These are phyloP conservation scores for Tinamus guttatus DNA, from an alignment of 2,113 vertebrate species.

Conservation along the genomic window DNA sequence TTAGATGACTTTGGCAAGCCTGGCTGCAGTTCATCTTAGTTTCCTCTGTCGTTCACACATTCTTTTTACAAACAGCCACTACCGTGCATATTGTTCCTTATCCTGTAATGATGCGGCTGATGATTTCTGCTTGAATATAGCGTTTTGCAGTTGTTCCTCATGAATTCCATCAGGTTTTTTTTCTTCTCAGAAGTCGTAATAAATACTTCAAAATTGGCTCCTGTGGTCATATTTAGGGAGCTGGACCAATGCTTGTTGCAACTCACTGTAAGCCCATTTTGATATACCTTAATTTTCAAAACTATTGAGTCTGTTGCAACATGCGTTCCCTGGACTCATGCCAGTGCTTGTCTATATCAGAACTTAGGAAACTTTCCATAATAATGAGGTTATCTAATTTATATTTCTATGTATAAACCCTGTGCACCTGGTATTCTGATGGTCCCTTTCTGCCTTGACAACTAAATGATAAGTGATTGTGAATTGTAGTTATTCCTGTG, in stretches of 20 bases:
- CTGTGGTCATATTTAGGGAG: background rate
- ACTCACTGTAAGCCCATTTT: rapidly evolving
- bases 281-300: background rate
- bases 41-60: background rate
- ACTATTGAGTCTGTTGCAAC: background rate
- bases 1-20: background rate
- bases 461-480: background rate
- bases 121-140: background rate
- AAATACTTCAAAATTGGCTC: background rate
- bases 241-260: background rate
- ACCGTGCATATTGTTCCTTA: background rate
- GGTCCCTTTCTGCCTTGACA: background rate
- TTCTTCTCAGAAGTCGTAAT: background rate
- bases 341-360: background rate
- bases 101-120: background rate
- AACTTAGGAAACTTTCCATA: background rate
- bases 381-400: background rate
- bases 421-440: background rate
- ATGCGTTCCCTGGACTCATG: background rate
- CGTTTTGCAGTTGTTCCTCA: background rate
- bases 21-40: background rate
- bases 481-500: background rate
- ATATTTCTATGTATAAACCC: background rate
- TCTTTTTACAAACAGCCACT: background rate
- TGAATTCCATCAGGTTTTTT: background rate